Percentiles rank a stretch among this genome's conserved stretches.
Conservation (phyloP, 2,113 vertebrate genomes). For the Catharus bicknelli region DNA sequence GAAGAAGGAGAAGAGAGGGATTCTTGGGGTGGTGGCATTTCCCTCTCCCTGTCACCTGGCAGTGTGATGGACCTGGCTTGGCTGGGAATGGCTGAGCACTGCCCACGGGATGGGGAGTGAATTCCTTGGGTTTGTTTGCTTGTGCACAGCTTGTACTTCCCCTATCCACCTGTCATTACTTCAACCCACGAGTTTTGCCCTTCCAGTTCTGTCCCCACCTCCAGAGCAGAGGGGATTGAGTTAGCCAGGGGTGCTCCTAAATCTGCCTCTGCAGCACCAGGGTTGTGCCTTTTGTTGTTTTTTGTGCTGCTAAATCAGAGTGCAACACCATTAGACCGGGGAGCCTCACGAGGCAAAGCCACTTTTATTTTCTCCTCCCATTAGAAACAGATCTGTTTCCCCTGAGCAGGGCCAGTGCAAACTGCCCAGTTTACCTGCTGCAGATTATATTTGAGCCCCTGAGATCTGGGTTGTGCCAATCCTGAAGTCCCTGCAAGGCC, state of each 20-base stretch:
- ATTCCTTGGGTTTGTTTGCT: not conserved
- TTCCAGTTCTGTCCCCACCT: not conserved
- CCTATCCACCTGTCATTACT: fast-evolving
- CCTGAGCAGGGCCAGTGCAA: not conserved
- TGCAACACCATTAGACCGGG: not conserved
- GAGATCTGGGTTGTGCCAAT: not conserved
- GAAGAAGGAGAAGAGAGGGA: not conserved
- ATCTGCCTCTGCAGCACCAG: not conserved
- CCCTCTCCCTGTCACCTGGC: not conserved
- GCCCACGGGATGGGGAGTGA: not conserved
- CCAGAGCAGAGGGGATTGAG: not conserved
- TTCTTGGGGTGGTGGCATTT: not conserved
- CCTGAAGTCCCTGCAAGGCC: not conserved
- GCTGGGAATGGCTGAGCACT: not conserved
- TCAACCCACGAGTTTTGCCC: fast-evolving
- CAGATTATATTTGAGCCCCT: not conserved
- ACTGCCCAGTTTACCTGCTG: not conserved
- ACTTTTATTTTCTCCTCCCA: not conserved
- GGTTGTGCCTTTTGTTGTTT: not conserved
- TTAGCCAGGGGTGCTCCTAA: not conserved
- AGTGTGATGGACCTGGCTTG: not conserved
- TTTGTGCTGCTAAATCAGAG: not conserved
- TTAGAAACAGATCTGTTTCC: not conserved
- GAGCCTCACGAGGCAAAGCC: not conserved
- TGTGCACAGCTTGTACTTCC: not conserved